phyloP scores from a whole-genome alignment of 2,113 vertebrate genomes.

The Shinisaurus crocodilurus region DNA sequence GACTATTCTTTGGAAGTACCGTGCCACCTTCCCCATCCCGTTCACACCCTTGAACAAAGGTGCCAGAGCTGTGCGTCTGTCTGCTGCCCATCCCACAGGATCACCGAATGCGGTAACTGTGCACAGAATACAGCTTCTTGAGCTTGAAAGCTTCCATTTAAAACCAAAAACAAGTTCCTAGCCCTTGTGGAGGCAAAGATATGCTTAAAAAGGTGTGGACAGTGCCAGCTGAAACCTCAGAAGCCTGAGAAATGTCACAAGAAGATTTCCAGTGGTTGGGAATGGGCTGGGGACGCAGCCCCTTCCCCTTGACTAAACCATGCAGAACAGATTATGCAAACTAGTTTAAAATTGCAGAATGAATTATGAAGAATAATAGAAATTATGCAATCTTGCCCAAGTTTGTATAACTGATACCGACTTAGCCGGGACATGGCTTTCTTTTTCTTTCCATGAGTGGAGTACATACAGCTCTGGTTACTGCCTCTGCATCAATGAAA shows the following conservation, averaged over 20 bases:
- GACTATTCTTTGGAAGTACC: conserved; percentile 54
- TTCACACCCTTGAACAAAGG: background rate
- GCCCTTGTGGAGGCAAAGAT: background rate
- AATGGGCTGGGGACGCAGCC: background rate
- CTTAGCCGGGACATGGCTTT: background rate
- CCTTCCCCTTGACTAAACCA: background rate
- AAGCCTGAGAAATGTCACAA: background rate
- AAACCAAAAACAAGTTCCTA: background rate
- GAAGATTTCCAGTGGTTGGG: no score
- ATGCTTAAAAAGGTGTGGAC: background rate
- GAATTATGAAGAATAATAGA: background rate
- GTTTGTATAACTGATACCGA: conserved; percentile 26
- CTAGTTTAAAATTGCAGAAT: background rate
- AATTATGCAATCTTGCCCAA: background rate
- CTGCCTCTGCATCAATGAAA: conserved; percentile 56
- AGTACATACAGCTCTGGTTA: conserved; percentile 65
- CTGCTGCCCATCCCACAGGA: background rate
- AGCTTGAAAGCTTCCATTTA: background rate
- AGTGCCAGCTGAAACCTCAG: background rate
- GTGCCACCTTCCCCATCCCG: fast-evolving
- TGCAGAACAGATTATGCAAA: background rate
- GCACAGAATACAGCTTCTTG: background rate
- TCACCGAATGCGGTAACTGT: background rate
- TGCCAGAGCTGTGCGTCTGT: background rate
- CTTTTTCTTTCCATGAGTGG: no score